Evolutionary conservation across 2,797 vertebrate genomes (phyloP).

Genomic region (Poecile montanus): DNA sequence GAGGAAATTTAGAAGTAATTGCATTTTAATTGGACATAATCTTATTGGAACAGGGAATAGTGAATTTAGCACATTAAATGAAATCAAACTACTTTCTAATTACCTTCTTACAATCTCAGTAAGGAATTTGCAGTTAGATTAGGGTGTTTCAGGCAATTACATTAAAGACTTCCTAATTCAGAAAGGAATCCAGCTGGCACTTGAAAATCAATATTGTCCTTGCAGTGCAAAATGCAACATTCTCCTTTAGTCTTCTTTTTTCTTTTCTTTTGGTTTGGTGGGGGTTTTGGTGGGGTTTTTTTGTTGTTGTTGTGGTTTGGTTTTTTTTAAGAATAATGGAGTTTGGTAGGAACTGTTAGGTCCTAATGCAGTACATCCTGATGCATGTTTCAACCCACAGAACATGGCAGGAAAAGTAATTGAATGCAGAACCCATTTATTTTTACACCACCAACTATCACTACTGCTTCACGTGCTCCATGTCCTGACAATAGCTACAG

Average conservation of each 20-base stretch:
- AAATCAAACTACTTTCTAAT: slow-evolving; percentile 32
- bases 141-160: slow-evolving; percentile 2
- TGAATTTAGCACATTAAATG: slow-evolving; percentile 12
- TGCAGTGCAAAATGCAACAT: not conserved
- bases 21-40: slow-evolving; percentile 16
- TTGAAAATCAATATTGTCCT: not conserved
- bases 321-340: not conserved
- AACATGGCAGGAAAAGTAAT: not conserved
- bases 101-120: slow-evolving; percentile 2
- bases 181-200: not conserved
- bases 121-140: slow-evolving; percentile 8
- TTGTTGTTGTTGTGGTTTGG: not conserved
- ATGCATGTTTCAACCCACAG: not conserved
- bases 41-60: not conserved
- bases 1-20: not conserved
- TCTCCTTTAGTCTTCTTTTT: not conserved
- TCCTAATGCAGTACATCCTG: not conserved
- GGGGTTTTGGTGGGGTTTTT: not conserved
- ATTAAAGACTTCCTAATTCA: slow-evolving; percentile 1
- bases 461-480: rapidly evolving
- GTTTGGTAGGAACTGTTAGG: not conserved
- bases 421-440: not conserved
- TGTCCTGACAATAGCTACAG: not conserved
- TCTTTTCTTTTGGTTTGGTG: not conserved
- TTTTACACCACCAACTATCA: not conserved